Conservation (phyloP, 2,113 vertebrate species). For the Phocoena phocoena region DNA sequence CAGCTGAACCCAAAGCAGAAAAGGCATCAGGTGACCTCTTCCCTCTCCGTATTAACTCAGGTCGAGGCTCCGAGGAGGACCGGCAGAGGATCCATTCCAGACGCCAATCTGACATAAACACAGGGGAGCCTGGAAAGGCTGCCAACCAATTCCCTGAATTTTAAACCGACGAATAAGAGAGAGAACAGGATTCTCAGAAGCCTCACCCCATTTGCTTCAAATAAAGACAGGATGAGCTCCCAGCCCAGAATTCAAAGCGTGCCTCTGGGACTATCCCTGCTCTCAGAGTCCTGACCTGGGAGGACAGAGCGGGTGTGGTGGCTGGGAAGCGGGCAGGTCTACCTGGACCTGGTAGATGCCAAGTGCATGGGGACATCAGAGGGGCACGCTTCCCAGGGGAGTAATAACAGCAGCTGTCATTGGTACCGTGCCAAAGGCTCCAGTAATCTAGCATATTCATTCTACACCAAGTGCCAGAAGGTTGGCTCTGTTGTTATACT, state of each 20-base stretch:
- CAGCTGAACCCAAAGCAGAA: background rate
- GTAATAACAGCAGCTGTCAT: background rate
- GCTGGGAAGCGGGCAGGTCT: background rate
- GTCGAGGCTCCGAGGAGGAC: background rate
- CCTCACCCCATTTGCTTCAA: background rate
- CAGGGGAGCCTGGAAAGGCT: background rate
- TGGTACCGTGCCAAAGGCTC: background rate
- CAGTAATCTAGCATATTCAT: background rate
- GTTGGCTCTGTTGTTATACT: background rate
- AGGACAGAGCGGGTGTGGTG: accelerated
- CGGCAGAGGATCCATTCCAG: background rate
- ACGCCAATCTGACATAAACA: background rate
- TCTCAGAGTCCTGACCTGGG: background rate
- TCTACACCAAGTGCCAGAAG: too few species aligned
- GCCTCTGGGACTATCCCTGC: accelerated
- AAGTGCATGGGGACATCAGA: accelerated
- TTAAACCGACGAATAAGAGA: background rate
- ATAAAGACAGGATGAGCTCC: background rate
- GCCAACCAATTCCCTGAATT: background rate
- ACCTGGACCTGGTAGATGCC: background rate
- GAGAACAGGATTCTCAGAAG: background rate
- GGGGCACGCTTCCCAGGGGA: background rate
- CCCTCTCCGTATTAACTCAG: background rate
- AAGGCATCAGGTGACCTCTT: background rate
- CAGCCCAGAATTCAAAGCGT: background rate